Base-by-base conservation (phyloP, 92 coral and sea anemone genomes). In the Anthopleura xanthogrammica region DNA sequence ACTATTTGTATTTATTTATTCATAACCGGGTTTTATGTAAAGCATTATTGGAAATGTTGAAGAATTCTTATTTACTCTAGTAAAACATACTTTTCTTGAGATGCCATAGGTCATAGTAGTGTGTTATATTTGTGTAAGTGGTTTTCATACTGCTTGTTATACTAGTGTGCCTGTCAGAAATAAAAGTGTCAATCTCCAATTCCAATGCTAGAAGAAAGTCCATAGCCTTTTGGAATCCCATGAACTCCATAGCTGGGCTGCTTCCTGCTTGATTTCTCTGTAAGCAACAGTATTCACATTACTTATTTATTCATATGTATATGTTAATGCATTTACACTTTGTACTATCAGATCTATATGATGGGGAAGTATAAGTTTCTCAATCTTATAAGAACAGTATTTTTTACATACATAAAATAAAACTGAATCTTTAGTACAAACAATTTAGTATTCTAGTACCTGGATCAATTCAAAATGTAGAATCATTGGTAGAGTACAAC, bases 221-320 rank as follows among this genome's bases (percentile, higher is more conserved):
- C 68, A 60, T 60, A 3, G 23, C 24, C 17, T 20, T 4, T 60
- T 60, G 23, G 24, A 60, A 60, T 17, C 24, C 68, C 68, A 60
- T 60, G 68, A 60, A 60, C 68, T 60, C 68, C 68, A 60, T 60
- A 24, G 68, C 68, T 3, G 68, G 68, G 68, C 68, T 60, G 24
- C 9, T 60, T 60, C 24, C 68, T 60, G 68, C 68, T 60, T 60
- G 68, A 9, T 60, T 60, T 60, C 24, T 60, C 68, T 48, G 4
- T 60, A n/a, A n/a, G n/a, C n/a, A n/a, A n/a, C n/a, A n/a, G n/a
- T n/a, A n/a, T n/a, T n/a, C n/a, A n/a, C n/a, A n/a, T n/a, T n/a
- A n/a, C n/a, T 2, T 43, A 43, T 43, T 43, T 43, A 43, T 43
- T 6, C 2, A 2, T 43, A 43, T 43, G n/a, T 52, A n/a, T 6